Evolutionary conservation across 2,797 vertebrate genomes (phyloP), one percentile per base, ranked within the genome.

Genomic region (Ataeniobius toweri): DNA sequence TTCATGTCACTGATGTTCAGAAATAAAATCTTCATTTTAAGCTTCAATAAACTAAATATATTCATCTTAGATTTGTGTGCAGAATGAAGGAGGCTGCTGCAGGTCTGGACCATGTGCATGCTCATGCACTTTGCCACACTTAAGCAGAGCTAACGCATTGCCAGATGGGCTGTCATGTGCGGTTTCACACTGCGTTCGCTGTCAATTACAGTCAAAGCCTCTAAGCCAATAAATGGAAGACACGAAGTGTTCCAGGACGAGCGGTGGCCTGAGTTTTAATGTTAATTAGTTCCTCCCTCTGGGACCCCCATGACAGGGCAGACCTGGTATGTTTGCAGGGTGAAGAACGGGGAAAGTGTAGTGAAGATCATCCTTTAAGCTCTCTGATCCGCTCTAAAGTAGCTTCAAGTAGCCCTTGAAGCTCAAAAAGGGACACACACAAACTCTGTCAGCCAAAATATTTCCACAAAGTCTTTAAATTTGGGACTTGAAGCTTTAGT

Each of bases 131-230:
- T 39, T 73, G 36, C n/a, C 48, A 41, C 50, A 69, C 24, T 26
- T 65, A 77, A 41, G 63, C 22, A 67, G 73, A 79, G 75, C 71
- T 71, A 77, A 80, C 74, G 71, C 77, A 12, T 68, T 16, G 0
- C 36, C 68, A 16, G 3, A 71, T 44, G 78, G 28, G 26, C 36
- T 9, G 53, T 12, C 48, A 51, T 59, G 53, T 80, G 78, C 63
- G 63, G 70, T 83, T 86, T 76, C 28, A 73, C 50, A 79, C 48
- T n/a, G 3, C 6, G 73, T 24, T 63, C 48, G 14, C 59, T 48
- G 12, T 51, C 63, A 71, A 56, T 78, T 26, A 75, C 55, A 48
- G 51, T 14, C 55, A 70, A 77, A 9, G n/a, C 31, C 65, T 58
- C 20, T 39, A 68, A 69, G 71, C 20, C 26, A 16, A 46, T 61